Conservation (phyloP, 64 coral and sea anemone species). For the Stichodactyla helianthus region DNA sequence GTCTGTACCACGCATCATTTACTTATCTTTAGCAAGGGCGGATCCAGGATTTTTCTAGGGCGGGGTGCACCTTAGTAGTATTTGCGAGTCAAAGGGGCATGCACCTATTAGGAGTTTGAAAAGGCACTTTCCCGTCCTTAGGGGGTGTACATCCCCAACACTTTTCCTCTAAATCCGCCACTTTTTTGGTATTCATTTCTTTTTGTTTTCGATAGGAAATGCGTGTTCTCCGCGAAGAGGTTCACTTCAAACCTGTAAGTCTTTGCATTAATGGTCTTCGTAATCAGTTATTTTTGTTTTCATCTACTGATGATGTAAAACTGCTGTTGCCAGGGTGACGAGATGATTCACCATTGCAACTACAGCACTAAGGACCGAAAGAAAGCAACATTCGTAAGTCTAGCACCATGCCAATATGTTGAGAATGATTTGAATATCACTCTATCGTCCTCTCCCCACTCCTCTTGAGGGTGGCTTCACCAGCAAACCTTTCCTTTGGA, state of each 20-base stretch:
- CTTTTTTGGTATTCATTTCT: neutral
- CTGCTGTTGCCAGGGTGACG: neutral
- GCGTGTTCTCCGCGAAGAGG: neutral
- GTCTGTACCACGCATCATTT: too few species aligned
- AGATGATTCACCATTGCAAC: slow-evolving; percentile 17
- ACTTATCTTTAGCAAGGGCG: too few species aligned
- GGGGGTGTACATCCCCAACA: neutral
- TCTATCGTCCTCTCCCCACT: too few species aligned
- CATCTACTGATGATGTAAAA: too few species aligned
- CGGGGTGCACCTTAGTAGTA: too few species aligned
- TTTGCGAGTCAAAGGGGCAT: too few species aligned
- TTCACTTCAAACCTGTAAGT: slow-evolving; percentile 4
- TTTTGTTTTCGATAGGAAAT: neutral
- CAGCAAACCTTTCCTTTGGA: too few species aligned
- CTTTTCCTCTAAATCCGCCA: neutral
- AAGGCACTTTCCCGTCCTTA: neutral
- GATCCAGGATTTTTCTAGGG: too few species aligned
- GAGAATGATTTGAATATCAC: too few species aligned
- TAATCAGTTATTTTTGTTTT: neutral
- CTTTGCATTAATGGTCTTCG: neutral
- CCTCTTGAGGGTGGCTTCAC: too few species aligned
- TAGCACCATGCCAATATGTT: neutral
- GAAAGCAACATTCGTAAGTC: slow-evolving; percentile 2
- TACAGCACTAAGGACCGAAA: slow-evolving; percentile 10
- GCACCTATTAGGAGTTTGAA: too few species aligned